Evolutionary conservation across 1,140 invertebrate species (phyloP), one percentile per base, ranked within the genome.

Genomic region (Heliothis subflexa): DNA sequence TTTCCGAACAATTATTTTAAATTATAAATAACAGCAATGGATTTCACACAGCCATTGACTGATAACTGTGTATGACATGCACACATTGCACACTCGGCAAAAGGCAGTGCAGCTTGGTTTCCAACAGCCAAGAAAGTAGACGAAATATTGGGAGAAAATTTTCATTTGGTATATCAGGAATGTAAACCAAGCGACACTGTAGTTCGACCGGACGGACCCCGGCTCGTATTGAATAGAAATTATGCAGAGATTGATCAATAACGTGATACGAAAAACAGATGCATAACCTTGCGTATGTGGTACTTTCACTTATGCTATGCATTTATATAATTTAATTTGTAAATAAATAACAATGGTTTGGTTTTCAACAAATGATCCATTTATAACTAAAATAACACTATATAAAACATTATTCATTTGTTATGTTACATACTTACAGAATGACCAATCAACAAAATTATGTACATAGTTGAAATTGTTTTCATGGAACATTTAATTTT

Each of bases 321-420:
- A 66, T 45, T n/a, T 10, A 28, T 45, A 40, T 64, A 45, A n/a
- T 64, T 45, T 14, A 64, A 18, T 45, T 66, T 47, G 59, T 62
- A 75, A 62, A 62, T 75, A 75, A 75, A 75, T 75, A 75, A 75
- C 47, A 28, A 75, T 28, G 18, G 45, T 16, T 54, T 64, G 25
- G 40, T 5, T 33, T 54, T 28, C 40, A 75, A 75, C 59, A 73
- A 59, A 59, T 45, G 28, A 82, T 87, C 83, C 85, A 82, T 81
- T 79, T 78, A 81, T 78, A 80, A 78, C 78, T 80, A 80, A 59
- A 80, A 82, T 85, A 87, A 87, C 79, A 83, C 80, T 86, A 87
- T 81, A 82, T 85, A 87, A 86, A 18, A 75, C 59, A 40, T 75
- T 25, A 52, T 25, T 16, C 45, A 49, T 47, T 47, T 52, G 14